These are phyloP conservation scores for Notodonta ziczac DNA, from an alignment of 2,888 invertebrate genomes.

Conservation along the genomic window DNA sequence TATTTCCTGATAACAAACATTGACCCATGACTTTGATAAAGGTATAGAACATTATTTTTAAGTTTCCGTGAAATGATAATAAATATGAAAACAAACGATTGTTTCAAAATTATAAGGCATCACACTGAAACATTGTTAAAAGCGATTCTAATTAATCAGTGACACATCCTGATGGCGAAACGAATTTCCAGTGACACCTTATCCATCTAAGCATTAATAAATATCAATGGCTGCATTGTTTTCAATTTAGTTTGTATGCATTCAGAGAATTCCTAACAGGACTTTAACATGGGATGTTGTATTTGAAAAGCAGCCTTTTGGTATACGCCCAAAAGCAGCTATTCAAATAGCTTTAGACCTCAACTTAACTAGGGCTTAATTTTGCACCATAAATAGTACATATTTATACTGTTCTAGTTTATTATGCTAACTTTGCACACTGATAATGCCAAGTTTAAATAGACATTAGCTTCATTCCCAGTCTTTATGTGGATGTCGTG, in stretches of 20 bases:
- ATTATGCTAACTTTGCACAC: too few relatives aligned
- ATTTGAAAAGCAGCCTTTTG: too few relatives aligned
- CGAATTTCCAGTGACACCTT: not conserved
- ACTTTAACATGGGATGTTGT: too few relatives aligned
- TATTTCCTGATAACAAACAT: not conserved
- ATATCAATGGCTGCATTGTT: not conserved
- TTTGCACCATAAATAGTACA: too few relatives aligned
- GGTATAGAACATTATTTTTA: not conserved
- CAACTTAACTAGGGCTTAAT: too few relatives aligned
- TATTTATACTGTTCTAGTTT: too few relatives aligned
- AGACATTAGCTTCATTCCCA: too few relatives aligned
- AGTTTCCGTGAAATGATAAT: not conserved
- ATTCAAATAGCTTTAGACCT: too few relatives aligned
- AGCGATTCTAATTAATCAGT: slow-evolving; percentile 3
- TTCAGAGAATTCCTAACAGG: not conserved
- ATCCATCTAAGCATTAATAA: not conserved
- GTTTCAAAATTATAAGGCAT: not conserved
- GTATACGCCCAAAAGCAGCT: too few relatives aligned
- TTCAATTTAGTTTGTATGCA: not conserved
- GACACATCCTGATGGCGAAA: not conserved
- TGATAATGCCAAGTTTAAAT: too few relatives aligned
- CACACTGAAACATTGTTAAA: not conserved
- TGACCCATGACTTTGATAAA: slow-evolving; percentile 1
- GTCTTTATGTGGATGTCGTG: too few relatives aligned
- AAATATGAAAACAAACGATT: not conserved